Conservation (phyloP, 2,888 invertebrate species). For the Kryphioiulus occultus region DNA sequence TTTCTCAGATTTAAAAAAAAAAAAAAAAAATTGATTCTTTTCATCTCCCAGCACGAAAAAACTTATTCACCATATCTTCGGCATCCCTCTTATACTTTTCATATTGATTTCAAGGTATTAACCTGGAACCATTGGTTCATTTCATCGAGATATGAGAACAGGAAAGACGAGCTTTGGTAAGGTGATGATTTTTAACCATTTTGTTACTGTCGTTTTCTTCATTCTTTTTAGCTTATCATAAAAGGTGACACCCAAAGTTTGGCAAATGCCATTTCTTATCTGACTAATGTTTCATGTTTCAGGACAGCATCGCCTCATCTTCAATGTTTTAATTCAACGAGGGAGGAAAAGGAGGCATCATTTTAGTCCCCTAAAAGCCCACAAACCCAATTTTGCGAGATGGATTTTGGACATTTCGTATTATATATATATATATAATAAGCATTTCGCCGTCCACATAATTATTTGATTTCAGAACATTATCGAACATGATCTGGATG, state of each 20-base stretch:
- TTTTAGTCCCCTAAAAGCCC: not conserved
- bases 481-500: too few relatives aligned
- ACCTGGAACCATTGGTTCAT: not conserved
- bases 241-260: not conserved
- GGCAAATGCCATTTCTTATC: not conserved
- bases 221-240: not conserved
- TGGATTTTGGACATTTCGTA: not conserved
- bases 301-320: not conserved
- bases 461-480: not conserved
- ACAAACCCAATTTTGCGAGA: not conserved
- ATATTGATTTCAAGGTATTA: conserved; percentile 30
- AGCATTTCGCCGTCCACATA: not conserved
- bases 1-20: not conserved
- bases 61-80: not conserved
- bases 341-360: not conserved
- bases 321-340: not conserved
- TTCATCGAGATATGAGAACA: conserved; percentile 17
- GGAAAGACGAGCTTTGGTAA: not conserved
- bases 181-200: not conserved
- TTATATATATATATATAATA: too few relatives aligned
- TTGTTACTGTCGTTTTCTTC: not conserved
- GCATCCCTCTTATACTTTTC: not conserved
- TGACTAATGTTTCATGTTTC: conserved; percentile 1
- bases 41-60: not conserved
- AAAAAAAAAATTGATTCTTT: not conserved